phyloP scores from a whole-genome alignment of 2,888 invertebrate genomes.

The Leptinotarsa tumamoca region DNA sequence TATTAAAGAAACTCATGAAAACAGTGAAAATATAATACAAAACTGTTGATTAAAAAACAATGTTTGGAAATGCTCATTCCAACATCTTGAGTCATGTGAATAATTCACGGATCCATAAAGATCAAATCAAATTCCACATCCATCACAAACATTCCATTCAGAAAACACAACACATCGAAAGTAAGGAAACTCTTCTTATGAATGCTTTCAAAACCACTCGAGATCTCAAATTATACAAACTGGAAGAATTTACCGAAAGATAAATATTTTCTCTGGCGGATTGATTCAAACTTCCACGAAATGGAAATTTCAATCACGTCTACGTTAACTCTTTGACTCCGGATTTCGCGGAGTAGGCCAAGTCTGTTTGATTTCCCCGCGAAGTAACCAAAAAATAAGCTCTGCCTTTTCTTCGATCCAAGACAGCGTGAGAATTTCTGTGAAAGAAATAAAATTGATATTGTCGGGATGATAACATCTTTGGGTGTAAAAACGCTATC shows the following conservation, averaged over 20 bases:
- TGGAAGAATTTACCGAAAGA: neutral
- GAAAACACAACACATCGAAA: neutral
- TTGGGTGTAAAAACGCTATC: constrained; percentile 39
- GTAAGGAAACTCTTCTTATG: neutral
- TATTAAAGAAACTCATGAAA: no score
- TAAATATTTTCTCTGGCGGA: constrained; percentile 13
- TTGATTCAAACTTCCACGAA: neutral
- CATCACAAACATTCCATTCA: neutral
- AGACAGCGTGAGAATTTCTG: constrained; percentile 33
- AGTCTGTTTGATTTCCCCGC: neutral
- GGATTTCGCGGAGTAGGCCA: neutral
- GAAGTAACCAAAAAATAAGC: constrained; percentile 7
- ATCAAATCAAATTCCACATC: no score
- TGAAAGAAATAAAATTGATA: constrained; percentile 41
- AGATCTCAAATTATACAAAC: neutral
- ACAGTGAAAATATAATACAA: no score
- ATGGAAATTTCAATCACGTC: constrained; percentile 11
- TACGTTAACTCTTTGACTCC: neutral
- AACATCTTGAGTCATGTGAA: no score
- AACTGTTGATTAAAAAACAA: no score
- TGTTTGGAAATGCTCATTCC: no score
- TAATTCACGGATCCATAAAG: no score
- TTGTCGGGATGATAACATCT: constrained; percentile 38
- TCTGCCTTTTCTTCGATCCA: constrained; percentile 24
- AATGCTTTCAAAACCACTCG: neutral